Conservation (phyloP, 2,888 invertebrate genomes). For the Apomyelois bistriatella region DNA sequence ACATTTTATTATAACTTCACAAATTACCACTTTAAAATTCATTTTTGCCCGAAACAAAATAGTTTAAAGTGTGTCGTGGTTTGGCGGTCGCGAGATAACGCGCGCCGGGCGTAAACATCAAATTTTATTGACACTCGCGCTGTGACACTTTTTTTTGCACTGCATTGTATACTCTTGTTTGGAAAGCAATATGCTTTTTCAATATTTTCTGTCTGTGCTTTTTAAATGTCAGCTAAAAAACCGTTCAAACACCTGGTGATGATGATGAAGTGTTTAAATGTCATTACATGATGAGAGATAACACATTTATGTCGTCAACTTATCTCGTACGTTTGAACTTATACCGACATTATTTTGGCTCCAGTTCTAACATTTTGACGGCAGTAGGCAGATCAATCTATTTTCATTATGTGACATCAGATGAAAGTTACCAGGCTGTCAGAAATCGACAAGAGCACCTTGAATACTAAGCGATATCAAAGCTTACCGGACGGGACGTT, state of each 20-base stretch:
- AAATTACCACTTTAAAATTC: slow-evolving; percentile 31
- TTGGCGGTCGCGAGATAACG: slow-evolving; percentile 56
- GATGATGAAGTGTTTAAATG: not conserved
- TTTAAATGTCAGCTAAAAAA: not conserved
- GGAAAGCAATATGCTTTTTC: slow-evolving; percentile 14
- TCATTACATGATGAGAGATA: not conserved
- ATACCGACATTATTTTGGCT: slow-evolving; percentile 12
- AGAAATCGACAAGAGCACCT: slow-evolving; percentile 59
- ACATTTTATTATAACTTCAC: slow-evolving; percentile 12
- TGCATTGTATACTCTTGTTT: slow-evolving; percentile 36
- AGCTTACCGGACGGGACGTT: slow-evolving; percentile 43
- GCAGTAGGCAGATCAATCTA: not conserved
- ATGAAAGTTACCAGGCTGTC: slow-evolving; percentile 38
- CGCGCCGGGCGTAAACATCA: slow-evolving; percentile 58
- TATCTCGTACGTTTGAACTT: not conserved
- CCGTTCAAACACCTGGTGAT: not conserved
- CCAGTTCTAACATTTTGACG: slow-evolving; percentile 11
- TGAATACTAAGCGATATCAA: slow-evolving; percentile 39
- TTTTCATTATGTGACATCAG: slow-evolving; percentile 23
- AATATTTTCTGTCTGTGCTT: not conserved
- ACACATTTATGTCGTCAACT: not conserved
- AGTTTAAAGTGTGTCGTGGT: slow-evolving; percentile 44
- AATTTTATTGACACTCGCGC: slow-evolving; percentile 66
- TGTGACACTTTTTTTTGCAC: slow-evolving; percentile 51
- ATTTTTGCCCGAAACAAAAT: slow-evolving; percentile 45